Base-by-base conservation (phyloP, 2,888 invertebrate genomes). In the Apodemia mormo region DNA sequence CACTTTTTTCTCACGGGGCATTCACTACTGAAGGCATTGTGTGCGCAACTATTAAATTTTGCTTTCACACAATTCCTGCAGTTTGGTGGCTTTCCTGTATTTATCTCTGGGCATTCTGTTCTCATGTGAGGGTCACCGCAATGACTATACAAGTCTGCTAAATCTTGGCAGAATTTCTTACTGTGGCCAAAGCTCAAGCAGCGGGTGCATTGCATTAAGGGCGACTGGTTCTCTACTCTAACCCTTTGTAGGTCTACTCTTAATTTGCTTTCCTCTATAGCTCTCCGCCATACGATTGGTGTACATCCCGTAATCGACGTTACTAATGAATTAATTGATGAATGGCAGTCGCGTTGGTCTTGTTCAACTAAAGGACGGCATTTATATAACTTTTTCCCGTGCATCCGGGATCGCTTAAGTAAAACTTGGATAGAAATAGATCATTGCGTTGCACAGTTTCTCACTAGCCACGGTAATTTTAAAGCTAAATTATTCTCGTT, bases 91-190 rank as follows among this genome's bases (percentile, higher is more conserved):
- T n/a, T 40, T 2, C 69, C 71, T 1, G 58, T 33, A 0, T 45
- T 12, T 12, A 65, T 12, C 1, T 52, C 54, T 1, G 70, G 30
- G 22, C 70, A 73, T n/a, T 71, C 68, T 1, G 68, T 14, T n/a
- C 58, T 56, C 29, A 70, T 8, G 56, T 72, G 71, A 1, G 43
- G 45, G 2, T 71, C 74, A 0, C 69, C 70, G 43, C 74, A 74
- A 30, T 74, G 71, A n/a, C 70, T 65, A 33, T 72, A 74, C 10
- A 30, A 30, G 30, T 68, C 5, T 37, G 5, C 68, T 5, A 9
- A 56, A 1, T 43, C 71, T 2, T 40, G 66, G 22, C 72, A 74
- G 43, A 64, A 65, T 0, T 33, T 43, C 37, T 37, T 37, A 37
- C 37, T 37, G 5, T 37, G 37, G 5, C 37, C 37, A 5, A 5